Conservation (phyloP, 2,888 invertebrate genomes). For the Pristionchus entomophagus region DNA sequence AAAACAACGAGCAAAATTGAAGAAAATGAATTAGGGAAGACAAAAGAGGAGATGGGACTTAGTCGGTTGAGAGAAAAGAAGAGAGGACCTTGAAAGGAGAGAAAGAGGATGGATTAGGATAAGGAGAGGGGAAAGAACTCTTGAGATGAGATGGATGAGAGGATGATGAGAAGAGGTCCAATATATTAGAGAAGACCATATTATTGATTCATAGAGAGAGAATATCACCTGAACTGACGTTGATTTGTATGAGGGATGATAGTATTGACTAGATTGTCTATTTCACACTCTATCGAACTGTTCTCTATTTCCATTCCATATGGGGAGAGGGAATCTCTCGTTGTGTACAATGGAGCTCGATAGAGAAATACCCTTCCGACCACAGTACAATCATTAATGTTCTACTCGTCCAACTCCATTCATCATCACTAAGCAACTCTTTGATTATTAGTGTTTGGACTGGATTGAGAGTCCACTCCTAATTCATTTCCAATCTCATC, state of each 20-base stretch:
- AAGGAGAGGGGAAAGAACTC: not conserved
- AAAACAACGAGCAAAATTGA: not conserved
- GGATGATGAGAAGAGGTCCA: no score
- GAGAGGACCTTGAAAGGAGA: constrained; percentile 30
- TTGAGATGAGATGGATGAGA: not conserved
- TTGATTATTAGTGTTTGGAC: not conserved
- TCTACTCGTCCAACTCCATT: not conserved
- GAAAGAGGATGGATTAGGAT: constrained; percentile 22
- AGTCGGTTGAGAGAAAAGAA: not conserved
- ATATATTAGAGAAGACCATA: not conserved
- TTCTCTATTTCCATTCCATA: constrained; percentile 20
- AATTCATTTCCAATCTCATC: not conserved
- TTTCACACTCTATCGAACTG: not conserved
- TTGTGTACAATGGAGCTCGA: constrained; percentile 11
- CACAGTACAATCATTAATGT: not conserved
- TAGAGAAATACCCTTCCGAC: not conserved
- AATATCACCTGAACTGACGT: not conserved
- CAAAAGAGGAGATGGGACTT: not conserved
- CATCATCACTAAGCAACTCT: not conserved
- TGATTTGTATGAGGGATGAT: not conserved
- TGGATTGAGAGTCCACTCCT: no score
- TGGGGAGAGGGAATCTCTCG: not conserved
- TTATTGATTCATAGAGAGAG: not conserved
- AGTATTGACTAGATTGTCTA: not conserved
- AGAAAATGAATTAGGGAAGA: not conserved